Evolutionary conservation across 1,140 invertebrate species (phyloP).

Genomic region (Acyrthosiphon pisum): DNA sequence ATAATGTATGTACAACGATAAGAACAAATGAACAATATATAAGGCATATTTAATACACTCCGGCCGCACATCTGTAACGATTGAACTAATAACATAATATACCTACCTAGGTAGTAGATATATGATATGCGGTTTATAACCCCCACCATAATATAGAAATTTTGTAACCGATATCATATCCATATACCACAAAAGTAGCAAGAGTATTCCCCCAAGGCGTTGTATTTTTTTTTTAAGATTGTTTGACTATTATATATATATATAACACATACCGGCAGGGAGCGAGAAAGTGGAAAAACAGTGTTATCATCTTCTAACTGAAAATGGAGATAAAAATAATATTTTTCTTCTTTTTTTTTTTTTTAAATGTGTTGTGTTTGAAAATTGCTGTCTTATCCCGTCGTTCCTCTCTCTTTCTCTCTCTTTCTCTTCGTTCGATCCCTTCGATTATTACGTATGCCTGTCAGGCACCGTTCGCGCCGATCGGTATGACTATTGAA

Average conservation of each 20-base stretch:
- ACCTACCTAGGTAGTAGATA: neutral
- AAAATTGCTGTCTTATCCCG: slow-evolving; percentile 34
- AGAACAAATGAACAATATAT: neutral
- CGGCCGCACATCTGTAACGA: neutral
- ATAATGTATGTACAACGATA: neutral
- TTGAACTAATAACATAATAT: neutral
- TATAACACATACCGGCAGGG: neutral
- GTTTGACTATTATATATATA: neutral
- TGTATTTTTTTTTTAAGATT: slow-evolving; percentile 30
- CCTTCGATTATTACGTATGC: slow-evolving; percentile 53
- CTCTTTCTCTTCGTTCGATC: slow-evolving; percentile 6
- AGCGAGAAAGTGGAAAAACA: neutral
- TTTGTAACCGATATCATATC: neutral
- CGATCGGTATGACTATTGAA: slow-evolving; percentile 33
- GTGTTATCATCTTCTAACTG: slow-evolving; percentile 44
- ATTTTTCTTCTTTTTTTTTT: slow-evolving; percentile 6
- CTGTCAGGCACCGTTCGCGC: slow-evolving; percentile 16
- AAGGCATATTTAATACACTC: neutral
- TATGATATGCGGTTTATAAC: neutral
- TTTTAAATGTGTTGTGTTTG: slow-evolving; percentile 41
- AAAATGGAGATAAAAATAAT: slow-evolving; percentile 22
- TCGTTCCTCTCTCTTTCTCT: neutral
- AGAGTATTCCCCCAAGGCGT: neutral
- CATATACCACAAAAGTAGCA: neutral
- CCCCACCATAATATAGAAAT: neutral